Base-by-base conservation (phyloP, 2,797 vertebrate genomes). In the Xyrichtys novacula region DNA sequence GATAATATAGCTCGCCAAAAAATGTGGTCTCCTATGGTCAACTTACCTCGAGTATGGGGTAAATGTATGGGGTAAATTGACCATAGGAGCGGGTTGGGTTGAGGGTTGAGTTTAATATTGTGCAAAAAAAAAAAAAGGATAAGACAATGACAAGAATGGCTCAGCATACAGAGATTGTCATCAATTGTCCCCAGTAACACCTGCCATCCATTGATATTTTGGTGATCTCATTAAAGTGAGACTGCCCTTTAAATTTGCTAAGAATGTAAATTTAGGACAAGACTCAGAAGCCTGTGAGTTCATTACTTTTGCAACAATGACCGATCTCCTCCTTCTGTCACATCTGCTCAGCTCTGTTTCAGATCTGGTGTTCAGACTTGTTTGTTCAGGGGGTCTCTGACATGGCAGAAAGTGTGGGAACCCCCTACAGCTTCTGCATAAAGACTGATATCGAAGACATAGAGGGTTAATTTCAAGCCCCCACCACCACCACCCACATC, bases 401-500 rank as follows among this genome's bases (percentile, higher is more conserved):
- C 58, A 42, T 19, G 50, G 70, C 39, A 50, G 71, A 44, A 66
- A 60, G 54, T 56, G 32, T 36, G 85, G 88, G 82, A 89, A 86
- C 66, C 80, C 83, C 82, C 84, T 19, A 60, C 50, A 65, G 69
- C 69, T 28, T 63, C 48, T 68, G 46, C 70, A 64, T 59, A 48
- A 66, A 70, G 64, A 55, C 28, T 19, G 2, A 61, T 82, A 79
- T 89, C 64, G 54, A 83, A 86, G 88, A 90, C 79, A 65, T 52
- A 88, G 31, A 87, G 88, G 85, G 89, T 87, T 89, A 83, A 91
- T 85, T 85, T 86, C 59, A 66, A 86, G 83, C 84, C 84, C 85
- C 88, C 89, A 83, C 81, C 81, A 83, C 79, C 90, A 81, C 86
- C 93, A 80, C 81, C 83, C 87, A 91, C 93, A 87, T 72, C 89